Conservation (phyloP, 37 sponge, comb jelly and placozoan species). For the Dysidea cf. avara region DNA sequence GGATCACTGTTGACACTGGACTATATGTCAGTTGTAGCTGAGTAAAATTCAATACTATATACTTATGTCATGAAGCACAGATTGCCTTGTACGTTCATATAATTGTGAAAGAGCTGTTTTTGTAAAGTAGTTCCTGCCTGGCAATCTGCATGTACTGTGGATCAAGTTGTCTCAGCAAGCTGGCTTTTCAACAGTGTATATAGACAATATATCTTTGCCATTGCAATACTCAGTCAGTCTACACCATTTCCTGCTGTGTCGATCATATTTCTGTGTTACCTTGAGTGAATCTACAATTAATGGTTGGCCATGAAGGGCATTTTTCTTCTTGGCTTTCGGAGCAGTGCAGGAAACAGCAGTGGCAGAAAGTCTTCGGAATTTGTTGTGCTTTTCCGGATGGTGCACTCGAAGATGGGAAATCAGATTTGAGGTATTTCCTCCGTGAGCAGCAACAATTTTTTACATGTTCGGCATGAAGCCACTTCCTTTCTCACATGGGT, state of each 20-base stretch:
- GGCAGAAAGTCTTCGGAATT: no score
- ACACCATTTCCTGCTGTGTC: slow-evolving; percentile 15
- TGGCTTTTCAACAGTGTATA: no score
- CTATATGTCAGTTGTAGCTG: slow-evolving; percentile 24
- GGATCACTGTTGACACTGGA: slow-evolving; percentile 21
- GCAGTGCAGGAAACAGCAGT: no score
- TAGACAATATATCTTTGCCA: slow-evolving; percentile 8
- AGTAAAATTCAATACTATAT: slow-evolving; percentile 8
- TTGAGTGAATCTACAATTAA: background rate
- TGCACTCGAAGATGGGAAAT: slow-evolving; percentile 26
- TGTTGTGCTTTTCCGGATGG: background rate
- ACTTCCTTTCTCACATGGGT: no score
- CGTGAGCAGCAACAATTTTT: slow-evolving; percentile 9
- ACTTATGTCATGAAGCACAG: slow-evolving; percentile 4
- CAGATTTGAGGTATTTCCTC: slow-evolving; percentile 35
- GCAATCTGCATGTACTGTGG: slow-evolving; percentile 33
- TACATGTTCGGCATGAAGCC: background rate
- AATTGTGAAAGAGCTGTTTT: slow-evolving; percentile 18
- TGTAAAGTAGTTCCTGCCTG: slow-evolving; percentile 25
- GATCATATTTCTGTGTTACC: slow-evolving; percentile 1
- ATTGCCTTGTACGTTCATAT: slow-evolving; percentile 22
- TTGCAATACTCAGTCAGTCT: slow-evolving; percentile 29
- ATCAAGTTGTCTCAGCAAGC: no score
- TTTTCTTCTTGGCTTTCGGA: no score
- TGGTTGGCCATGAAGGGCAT: background rate